These are phyloP conservation scores for Brachionus paranguensis DNA, from an alignment of 1,140 invertebrate genomes.

Conservation along the genomic window DNA sequence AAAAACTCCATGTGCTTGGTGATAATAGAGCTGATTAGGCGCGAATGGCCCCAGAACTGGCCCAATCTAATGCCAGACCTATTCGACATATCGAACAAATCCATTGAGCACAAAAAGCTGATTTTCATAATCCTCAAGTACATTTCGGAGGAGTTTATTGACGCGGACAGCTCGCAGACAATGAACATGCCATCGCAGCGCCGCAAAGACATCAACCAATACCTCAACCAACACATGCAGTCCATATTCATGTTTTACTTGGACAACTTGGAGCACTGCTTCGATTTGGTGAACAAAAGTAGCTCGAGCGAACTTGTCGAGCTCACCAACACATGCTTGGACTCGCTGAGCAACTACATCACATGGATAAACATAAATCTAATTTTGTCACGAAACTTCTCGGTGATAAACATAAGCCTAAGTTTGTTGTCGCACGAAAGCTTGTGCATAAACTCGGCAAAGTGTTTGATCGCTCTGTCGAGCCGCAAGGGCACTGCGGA, in stretches of 20 bases:
- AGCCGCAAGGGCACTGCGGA: slow-evolving; percentile 3
- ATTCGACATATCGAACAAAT: slow-evolving; percentile 13
- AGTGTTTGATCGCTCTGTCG: neutral
- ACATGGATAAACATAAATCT: slow-evolving; percentile 32
- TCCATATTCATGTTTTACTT: neutral
- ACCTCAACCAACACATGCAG: slow-evolving; percentile 6
- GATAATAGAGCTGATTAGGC: slow-evolving; percentile 20
- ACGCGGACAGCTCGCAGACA: neutral
- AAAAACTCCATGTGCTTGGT: slow-evolving; percentile 26
- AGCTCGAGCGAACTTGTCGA: neutral
- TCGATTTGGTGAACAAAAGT: neutral
- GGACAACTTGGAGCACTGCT: slow-evolving; percentile 1
- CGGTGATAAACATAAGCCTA: slow-evolving; percentile 6
- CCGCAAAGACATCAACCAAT: slow-evolving; percentile 36
- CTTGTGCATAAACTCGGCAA: slow-evolving; percentile 1
- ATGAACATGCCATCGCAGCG: neutral
- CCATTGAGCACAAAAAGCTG: slow-evolving; percentile 7
- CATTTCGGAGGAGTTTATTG: slow-evolving; percentile 37
- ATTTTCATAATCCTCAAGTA: slow-evolving; percentile 19
- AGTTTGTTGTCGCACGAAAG: neutral
- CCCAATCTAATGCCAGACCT: slow-evolving; percentile 13
- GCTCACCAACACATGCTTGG: neutral
- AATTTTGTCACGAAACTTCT: neutral
- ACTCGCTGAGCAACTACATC: slow-evolving; percentile 9
- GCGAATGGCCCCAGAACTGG: slow-evolving; percentile 35